Base-by-base conservation (phyloP, 2,888 invertebrate species). In the Drosophila borealis region DNA sequence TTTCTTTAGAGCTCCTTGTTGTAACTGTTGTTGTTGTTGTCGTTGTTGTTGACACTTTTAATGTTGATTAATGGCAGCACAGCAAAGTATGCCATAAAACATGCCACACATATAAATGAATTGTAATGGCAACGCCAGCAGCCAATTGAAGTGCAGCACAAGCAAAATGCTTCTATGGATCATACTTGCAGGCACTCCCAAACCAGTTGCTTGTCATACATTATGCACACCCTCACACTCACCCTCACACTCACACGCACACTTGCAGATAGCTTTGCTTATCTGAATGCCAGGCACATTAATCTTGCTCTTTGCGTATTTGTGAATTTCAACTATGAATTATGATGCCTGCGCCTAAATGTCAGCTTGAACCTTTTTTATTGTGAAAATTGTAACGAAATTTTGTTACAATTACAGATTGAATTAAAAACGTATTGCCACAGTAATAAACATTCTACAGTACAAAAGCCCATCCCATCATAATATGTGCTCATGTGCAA, bases 91-190 rank as follows among this genome's bases (percentile, higher is more conserved):
- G 86, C 75, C 70, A 81, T 81, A 80, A 82, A 82, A 64, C 83
- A 75, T 70, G 83, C 75, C 78, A 70, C 86, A 73, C 86, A 83
- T 80, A 80, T 75, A 81, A 81, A 86, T 86, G 83, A 86, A 81
- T 83, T 83, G 81, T 83, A 83, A 78, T 76, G 56, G 42, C 34
- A 57, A 55, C 60, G 36, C 48, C 51, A 25, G 44, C 50, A 19
- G 64, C 70, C 64, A 61, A 64, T 57, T 61, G 49, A 42, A 61
- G 44, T 11, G 46, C 9, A 29, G 21, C 34, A 36, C 53, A 13
- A 56, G 44, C 61, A 5, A 51, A 60, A 60, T 49, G 57, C 46
- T 54, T 51, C 37, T 21, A 11, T 34, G 34, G 10, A 44, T 17
- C 42, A n/a, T 33, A 8, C 59, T 46, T 62, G 21, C 17, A 25